Conservation (phyloP, 2,888 invertebrate genomes). For the Steinernema scapterisci region DNA sequence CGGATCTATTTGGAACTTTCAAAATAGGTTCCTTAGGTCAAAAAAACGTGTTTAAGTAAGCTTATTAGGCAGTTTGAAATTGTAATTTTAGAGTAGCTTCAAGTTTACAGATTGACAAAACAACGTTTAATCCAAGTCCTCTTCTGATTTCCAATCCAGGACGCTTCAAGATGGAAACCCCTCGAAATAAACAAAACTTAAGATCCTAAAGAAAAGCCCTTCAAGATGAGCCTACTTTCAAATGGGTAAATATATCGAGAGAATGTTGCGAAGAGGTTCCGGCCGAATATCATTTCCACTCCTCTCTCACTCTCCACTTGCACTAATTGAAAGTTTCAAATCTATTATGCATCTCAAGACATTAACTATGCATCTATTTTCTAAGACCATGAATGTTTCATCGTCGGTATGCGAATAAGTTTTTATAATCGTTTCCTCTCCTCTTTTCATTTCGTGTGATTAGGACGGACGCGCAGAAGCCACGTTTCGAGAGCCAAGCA, state of each 20-base stretch:
- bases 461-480: not conserved
- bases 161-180: too few species aligned
- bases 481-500: too few species aligned
- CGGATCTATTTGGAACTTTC: too few species aligned
- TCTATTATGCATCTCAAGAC: constrained; percentile 26
- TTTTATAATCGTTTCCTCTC: constrained; percentile 29
- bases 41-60: too few species aligned
- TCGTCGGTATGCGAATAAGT: constrained; percentile 30
- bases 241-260: not conserved
- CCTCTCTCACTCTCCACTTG: constrained; percentile 4
- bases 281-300: constrained; percentile 15
- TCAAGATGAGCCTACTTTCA: too few species aligned
- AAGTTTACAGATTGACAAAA: too few species aligned
- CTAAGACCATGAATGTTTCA: constrained; percentile 29
- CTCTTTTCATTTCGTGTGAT: not conserved
- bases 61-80: too few species aligned
- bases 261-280: constrained; percentile 20
- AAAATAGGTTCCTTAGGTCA: too few species aligned
- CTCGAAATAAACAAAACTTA: not conserved
- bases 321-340: constrained; percentile 32
- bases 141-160: too few species aligned
- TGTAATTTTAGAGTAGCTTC: too few species aligned
- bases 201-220: not conserved
- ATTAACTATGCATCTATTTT: constrained; percentile 30
- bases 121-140: too few species aligned